Base-by-base conservation (phyloP, 53 echinoderm and acorn worm genomes). In the Zoroaster sp. region DNA sequence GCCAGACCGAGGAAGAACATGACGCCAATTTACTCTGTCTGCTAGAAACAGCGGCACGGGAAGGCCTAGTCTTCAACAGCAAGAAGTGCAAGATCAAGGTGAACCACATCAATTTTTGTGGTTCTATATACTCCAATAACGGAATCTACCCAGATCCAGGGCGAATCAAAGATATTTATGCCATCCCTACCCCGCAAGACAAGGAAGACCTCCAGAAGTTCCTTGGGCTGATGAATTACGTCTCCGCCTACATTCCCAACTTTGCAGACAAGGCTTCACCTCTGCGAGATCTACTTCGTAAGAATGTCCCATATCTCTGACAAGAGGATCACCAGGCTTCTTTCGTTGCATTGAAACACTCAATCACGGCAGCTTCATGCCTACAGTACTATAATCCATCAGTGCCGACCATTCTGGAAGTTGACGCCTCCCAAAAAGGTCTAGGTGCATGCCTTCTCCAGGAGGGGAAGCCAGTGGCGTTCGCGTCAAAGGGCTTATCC, bases 41-140 rank as follows among this genome's bases (percentile, higher is more conserved):
- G n/a, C 65, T 93, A 73, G 82, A 90, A 34, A 81, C 28, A 33
- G 88, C 88, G 5, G 25, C 47, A 41, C 49, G 65, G n/a, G 90
- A 90, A 75, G 93, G 93, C 39, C 90, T 88, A 4, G 78, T 83
- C 17, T 78, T 93, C 59, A 95, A 95, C 75, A 89, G 89, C 7
- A n/a, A 69, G 11, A 95, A 95, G 74, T 91, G 93, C 21, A 40
- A 46, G 6, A 95, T 93, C 88, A 88, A 88, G 32, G 33, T 74
- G 2, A 66, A 54, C 28, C 72, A 78, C 32, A 92, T 94, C 28
- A 35, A 66, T 47, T 89, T 92, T 82, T 90, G 92, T 40, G 92
- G 92, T 35, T 88, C 78, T 1, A 34, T 89, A 14, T 94, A 94
- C 90, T 75, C 89, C 5, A 52, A 12, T 37, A 33, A 55, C 15